These are phyloP conservation scores for Ctenodactylus gundi DNA, from an alignment of 2,113 vertebrate genomes.

Conservation along the genomic window DNA sequence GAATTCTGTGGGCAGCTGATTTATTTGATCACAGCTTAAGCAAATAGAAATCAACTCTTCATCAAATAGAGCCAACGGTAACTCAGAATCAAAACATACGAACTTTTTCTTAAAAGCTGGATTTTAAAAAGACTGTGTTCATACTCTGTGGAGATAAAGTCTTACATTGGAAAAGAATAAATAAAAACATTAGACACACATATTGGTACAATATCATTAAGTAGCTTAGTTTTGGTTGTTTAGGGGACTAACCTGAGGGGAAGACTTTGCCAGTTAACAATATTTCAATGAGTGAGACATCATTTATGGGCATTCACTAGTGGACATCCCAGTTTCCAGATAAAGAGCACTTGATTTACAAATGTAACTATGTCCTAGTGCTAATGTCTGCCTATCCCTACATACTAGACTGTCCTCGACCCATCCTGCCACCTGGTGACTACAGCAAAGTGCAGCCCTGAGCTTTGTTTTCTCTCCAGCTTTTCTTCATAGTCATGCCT, in stretches of 20 bases:
- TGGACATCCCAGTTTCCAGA: background rate
- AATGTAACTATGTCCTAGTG: background rate
- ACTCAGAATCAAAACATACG: background rate
- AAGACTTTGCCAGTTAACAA: background rate
- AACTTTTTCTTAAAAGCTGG: background rate
- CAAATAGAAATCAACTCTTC: conserved; percentile 41
- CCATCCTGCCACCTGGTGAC: conserved; percentile 16
- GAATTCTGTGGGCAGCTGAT: conserved; percentile 11
- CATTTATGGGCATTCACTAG: background rate
- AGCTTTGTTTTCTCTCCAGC: background rate
- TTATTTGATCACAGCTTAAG: conserved; percentile 55
- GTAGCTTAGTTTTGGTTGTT: background rate
- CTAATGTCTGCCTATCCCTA: background rate
- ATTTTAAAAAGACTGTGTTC: background rate
- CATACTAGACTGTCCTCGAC: background rate
- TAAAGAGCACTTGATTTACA: background rate
- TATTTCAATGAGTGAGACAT: background rate
- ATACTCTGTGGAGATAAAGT: background rate
- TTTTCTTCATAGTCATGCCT: background rate
- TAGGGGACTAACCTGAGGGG: background rate
- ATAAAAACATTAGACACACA: background rate
- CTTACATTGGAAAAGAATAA: background rate
- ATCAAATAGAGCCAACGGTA: background rate
- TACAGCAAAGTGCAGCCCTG: background rate
- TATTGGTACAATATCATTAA: background rate